Conservation (phyloP, 2,113 vertebrate species). For the Caranx ignobilis region DNA sequence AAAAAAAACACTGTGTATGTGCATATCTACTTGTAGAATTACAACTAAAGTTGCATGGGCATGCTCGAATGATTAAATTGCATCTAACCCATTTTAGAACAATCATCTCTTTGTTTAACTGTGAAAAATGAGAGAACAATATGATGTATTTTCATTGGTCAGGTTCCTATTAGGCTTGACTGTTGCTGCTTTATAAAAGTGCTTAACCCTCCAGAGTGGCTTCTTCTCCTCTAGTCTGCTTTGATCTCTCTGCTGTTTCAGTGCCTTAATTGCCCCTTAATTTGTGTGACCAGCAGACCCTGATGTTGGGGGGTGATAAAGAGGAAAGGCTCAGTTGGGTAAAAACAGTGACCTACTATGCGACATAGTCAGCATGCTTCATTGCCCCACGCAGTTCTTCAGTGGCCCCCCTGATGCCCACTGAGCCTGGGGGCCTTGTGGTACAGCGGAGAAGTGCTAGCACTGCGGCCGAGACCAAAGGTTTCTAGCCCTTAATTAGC, state of each 20-base stretch:
- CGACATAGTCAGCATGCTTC: constrained; percentile 60
- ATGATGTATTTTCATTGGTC: constrained; percentile 56
- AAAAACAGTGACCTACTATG: constrained; percentile 77
- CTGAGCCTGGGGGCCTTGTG: constrained; percentile 46
- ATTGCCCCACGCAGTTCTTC: constrained; percentile 52
- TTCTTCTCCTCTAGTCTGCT: constrained; percentile 60
- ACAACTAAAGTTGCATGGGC: background rate
- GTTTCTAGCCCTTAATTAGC: constrained; percentile 68
- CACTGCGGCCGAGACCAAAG: constrained; percentile 47
- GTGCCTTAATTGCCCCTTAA: constrained; percentile 80
- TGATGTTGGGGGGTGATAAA: constrained; percentile 74
- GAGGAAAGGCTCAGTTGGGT: constrained; percentile 67
- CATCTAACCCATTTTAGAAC: constrained; percentile 26
- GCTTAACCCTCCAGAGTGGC: constrained; percentile 55
- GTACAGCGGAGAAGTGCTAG: constrained; percentile 33
- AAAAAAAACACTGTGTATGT: constrained; percentile 2
- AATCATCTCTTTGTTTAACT: constrained; percentile 50
- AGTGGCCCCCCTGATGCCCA: constrained; percentile 47
- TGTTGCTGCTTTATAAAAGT: constrained; percentile 56
- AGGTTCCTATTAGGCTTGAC: constrained; percentile 55
- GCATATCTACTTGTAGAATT: constrained; percentile 12
- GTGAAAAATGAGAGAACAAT: constrained; percentile 33
- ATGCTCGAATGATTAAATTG: background rate
- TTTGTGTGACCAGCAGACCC: constrained; percentile 81
- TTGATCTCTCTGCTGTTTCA: constrained; percentile 76